Percentiles rank a stretch among this genome's conserved stretches.
These are phyloP conservation scores for Gavialis gangeticus DNA, from an alignment of 2,113 vertebrate species.

Conservation along the genomic window DNA sequence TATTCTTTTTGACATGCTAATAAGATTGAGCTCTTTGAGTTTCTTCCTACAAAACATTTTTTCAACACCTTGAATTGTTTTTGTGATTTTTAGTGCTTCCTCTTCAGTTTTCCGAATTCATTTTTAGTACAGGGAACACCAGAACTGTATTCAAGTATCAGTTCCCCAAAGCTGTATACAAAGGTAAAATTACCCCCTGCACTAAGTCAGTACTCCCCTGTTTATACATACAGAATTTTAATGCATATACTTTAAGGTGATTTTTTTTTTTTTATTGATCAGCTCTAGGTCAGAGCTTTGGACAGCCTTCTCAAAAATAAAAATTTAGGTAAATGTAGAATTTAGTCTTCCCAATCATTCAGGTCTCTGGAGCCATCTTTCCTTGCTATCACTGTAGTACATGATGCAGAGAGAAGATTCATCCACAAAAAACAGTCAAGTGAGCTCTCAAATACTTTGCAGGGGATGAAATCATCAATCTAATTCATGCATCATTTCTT, in stretches of 20 bases:
- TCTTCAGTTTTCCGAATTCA: background rate
- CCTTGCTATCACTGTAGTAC: constrained; percentile 11
- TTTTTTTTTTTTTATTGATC: background rate
- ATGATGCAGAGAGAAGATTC: too few relatives aligned
- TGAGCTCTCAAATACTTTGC: background rate
- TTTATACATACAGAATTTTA: background rate
- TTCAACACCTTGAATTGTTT: background rate
- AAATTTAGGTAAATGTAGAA: background rate
- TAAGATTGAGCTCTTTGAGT: background rate
- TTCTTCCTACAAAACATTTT: background rate
- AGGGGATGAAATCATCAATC: too few relatives aligned
- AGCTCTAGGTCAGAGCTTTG: background rate
- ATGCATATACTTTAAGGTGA: background rate
- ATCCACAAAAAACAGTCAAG: background rate
- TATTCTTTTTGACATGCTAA: background rate
- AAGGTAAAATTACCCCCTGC: background rate
- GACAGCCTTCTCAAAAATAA: background rate
- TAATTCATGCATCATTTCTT: background rate
- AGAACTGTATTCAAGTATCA: background rate
- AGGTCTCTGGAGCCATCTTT: background rate
- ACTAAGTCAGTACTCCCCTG: background rate
- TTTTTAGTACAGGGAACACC: background rate
- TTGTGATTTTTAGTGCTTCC: background rate
- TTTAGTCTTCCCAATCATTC: background rate
- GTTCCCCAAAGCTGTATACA: background rate